Base-by-base conservation (phyloP, 1,140 invertebrate genomes). In the Phthorimaea operculella region DNA sequence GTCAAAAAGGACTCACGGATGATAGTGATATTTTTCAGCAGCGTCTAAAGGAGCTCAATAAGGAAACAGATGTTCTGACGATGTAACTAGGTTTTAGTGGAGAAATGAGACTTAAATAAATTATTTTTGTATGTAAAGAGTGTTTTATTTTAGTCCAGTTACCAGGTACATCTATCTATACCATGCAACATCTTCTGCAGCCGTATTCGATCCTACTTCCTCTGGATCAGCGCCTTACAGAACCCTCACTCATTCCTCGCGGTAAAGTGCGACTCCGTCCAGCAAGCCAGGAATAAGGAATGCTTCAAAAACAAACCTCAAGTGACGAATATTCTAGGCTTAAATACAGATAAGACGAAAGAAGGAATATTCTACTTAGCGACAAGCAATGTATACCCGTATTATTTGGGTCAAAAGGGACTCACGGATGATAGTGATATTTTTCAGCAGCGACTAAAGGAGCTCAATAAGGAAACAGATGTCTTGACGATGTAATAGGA, bases 241-340 rank as follows among this genome's bases (percentile, higher is more conserved):
- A 42, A 83, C 33, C 72, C 68, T 0, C 48, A 78, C 6, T 59
- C 55, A 3, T 83, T 79, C 57, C 68, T 83, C 9, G 77, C 67
- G 0, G 59, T 83, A 1, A 57, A 79, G 50, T 83, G 79, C 33
- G 72, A 79, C 56, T 72, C 74, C 0, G 72, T 80, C 1, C 77
- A 83, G 34, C 64, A 79, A 12, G 79, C 79, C 7, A 64, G 76
- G 11, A 42, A 74, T 10, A 67, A 57, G 28, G 55, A 73, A 6
- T 82, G 79, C 33, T 79, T 66, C 28, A 66, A 74, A 15, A 67
- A 63, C 45, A 51, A 50, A 15, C 79, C 79, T 0, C 18, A 53
- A 36, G 62, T 69, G 0, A 79, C 72, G 0, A 79, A 77, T 21
- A 9, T 73, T 7, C 36, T 82, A n/a, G 76, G 76, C 12, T 48